These are phyloP conservation scores for Sylvilagus bachmani DNA, from an alignment of 2,113 vertebrate species.

Conservation along the genomic window DNA sequence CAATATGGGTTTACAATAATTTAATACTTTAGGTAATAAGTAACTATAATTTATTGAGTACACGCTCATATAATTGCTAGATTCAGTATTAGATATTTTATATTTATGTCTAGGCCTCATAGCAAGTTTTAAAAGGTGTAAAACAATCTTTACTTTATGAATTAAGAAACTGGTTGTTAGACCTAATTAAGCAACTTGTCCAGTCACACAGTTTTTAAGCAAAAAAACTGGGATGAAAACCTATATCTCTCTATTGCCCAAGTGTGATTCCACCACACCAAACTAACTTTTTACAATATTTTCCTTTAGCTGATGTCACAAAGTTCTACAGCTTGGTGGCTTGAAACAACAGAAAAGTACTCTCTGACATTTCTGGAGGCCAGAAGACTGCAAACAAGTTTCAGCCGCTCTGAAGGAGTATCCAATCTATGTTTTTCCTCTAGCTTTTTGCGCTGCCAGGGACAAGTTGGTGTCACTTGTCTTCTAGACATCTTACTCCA, in stretches of 20 bases:
- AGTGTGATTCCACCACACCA: not conserved
- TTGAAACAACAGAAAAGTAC: not conserved
- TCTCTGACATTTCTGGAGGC: not conserved
- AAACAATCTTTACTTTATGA: not conserved
- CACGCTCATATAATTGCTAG: not conserved
- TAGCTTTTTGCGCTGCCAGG: not conserved
- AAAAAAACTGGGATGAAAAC: not conserved
- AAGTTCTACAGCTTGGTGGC: not conserved
- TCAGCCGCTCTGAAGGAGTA: not conserved
- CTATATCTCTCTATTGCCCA: not conserved
- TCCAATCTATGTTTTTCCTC: not conserved
- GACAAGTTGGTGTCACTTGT: not conserved
- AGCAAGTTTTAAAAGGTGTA: not conserved
- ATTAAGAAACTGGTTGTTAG: not conserved
- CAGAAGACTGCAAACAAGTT: not conserved
- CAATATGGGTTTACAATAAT: not conserved
- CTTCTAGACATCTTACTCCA: not conserved
- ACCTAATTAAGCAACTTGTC: not conserved
- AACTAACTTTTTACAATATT: not conserved
- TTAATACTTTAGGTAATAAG: not conserved
- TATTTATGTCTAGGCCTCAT: not conserved
- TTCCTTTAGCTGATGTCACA: not conserved
- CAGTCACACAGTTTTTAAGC: not conserved
- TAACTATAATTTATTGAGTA: conserved; percentile 31
- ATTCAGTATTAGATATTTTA: not conserved